A percentile compares a stretch with the other conserved stretches of the same genome.
phyloP scores from a whole-genome alignment of 2,888 invertebrate species.

The Zeuzera pyrina region DNA sequence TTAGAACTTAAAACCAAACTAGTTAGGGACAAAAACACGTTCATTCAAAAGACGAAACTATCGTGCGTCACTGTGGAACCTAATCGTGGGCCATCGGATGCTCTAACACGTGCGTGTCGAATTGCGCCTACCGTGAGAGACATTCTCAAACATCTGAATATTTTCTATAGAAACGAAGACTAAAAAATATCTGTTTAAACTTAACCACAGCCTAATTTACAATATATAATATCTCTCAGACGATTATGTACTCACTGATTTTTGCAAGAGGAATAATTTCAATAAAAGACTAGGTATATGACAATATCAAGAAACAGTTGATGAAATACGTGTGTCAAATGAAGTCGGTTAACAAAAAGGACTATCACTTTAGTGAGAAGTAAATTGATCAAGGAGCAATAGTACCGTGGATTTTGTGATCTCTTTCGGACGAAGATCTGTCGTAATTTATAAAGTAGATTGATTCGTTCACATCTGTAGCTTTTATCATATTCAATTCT shows the following conservation, averaged over 20 bases:
- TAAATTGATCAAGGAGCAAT: conserved; percentile 15
- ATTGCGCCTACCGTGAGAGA: conserved; percentile 69
- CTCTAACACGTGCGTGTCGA: conserved; percentile 66
- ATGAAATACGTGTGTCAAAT: no score
- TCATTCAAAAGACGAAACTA: conserved; percentile 39
- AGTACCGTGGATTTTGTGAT: conserved; percentile 16
- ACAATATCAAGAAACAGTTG: no score
- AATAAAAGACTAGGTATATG: no score
- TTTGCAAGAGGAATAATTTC: no score
- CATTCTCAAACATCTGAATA: conserved; percentile 11
- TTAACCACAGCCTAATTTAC: no score
- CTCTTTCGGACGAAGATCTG: conserved; percentile 12
- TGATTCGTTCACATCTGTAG: no score
- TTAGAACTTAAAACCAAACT: no score
- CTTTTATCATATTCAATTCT: no score
- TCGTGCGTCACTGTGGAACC: conserved; percentile 46
- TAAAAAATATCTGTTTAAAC: no score
- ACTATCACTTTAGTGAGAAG: conserved; percentile 1
- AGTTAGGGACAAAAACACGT: conserved; percentile 64
- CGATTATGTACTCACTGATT: no score
- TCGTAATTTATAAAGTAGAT: conserved; percentile 9
- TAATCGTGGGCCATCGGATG: conserved; percentile 61
- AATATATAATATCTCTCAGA: no score
- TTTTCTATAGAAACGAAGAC: neutral
- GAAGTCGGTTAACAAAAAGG: neutral